Base-by-base conservation (phyloP, 2,888 invertebrate species). In the Parascotia fuliginaria region DNA sequence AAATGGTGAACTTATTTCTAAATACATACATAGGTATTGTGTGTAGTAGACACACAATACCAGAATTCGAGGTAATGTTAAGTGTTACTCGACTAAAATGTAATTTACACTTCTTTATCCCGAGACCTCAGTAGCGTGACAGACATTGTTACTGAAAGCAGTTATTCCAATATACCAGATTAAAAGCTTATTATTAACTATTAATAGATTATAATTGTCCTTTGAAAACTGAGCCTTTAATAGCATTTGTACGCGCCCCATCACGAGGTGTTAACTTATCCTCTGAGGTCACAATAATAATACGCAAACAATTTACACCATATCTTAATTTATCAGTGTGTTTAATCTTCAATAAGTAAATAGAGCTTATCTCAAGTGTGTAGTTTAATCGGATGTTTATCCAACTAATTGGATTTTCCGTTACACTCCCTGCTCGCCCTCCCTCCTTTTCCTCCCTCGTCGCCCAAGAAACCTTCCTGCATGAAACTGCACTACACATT, bases 351-450 rank as follows among this genome's bases (percentile, higher is more conserved):
- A 68, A 75, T 73, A 69, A 65, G 77, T 73, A 82, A 84, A 84
- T 77, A 81, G 70, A 74, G 81, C 77, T 84, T 80, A 82, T 81
- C 80, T 80, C 65, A 61, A 80, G 72, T 78, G 72, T 75, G 66
- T 79, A 83, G 77, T 79, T 79, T 79, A 83, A 82, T 80, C 75
- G 77, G 79, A 77, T 87, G 86, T 87, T 87, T 85, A 85, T 83
- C 75, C 77, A 80, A 79, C 85, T 87, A 88, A 87, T 87, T 87
- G 86, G 81, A 85, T 86, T 81, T 81, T 79, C 77, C 77, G 73
- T 71, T 69, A 69, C 65, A 59, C 57, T 57, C 64, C 55, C 50
- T 51, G 53, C 56, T 52, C 47, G 38, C 61, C 44, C 38, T 44
- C 33, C 13, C 15, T 13, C 38, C 40, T 37, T 32, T 28, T 49